A percentile compares a stretch with the other conserved stretches of the same genome.
Evolutionary conservation across 2,113 vertebrate species (phyloP).

Genomic region (Lepus timidus): DNA sequence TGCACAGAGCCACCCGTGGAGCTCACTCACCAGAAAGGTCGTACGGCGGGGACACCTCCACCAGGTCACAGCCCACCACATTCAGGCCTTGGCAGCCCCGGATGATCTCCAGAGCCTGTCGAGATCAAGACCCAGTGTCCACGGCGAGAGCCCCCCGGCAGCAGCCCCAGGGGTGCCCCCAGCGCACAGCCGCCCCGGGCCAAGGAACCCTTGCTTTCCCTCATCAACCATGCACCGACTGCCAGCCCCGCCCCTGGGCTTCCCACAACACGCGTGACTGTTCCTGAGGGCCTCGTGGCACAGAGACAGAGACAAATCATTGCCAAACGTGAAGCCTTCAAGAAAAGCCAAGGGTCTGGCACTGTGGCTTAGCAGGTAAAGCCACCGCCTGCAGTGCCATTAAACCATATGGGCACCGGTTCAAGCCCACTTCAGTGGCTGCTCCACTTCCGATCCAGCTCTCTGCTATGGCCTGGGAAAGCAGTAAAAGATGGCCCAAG

Average conservation of each 20-base stretch:
- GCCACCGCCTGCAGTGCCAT: too few species aligned
- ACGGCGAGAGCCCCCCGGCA: neutral
- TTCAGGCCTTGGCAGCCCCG: conserved; percentile 94
- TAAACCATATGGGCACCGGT: too few species aligned
- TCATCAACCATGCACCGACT: neutral
- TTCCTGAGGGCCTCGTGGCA: neutral
- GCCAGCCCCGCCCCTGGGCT: neutral
- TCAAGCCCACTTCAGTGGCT: too few species aligned
- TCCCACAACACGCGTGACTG: neutral
- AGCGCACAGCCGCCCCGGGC: too few species aligned
- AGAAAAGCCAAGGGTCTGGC: neutral
- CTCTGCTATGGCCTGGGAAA: too few species aligned
- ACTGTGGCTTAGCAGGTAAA: too few species aligned
- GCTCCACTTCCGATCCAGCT: too few species aligned
- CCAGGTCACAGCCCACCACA: conserved; percentile 95
- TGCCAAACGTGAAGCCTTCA: neutral
- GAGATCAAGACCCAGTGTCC: conserved; percentile 76
- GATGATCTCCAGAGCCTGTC: conserved; percentile 95
- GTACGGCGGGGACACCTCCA: conserved; percentile 95
- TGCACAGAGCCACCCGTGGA: neutral
- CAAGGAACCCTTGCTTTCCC: neutral
- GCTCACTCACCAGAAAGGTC: conserved; percentile 92
- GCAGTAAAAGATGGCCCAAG: too few species aligned
- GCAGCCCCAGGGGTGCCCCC: neutral
- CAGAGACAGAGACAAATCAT: neutral